A percentile compares a stretch with the other conserved stretches of the same genome.
Conservation (phyloP, 37 sponge, comb jelly and placozoan species). For the Corticium candelabrum region DNA sequence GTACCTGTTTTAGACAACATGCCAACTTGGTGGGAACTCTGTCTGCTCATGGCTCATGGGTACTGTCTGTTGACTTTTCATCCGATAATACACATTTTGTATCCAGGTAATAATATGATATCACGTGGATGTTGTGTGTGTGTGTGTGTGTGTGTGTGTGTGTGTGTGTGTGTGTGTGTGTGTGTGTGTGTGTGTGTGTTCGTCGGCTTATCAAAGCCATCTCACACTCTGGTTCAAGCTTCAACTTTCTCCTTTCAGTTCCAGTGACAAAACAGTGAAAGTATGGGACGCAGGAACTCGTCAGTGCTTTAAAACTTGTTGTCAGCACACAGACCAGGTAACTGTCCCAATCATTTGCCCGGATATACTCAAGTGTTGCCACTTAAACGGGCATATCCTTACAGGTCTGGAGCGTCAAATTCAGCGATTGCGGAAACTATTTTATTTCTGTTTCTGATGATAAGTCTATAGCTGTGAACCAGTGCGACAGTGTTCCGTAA, state of each 20-base stretch:
- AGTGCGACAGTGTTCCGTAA: too few species aligned
- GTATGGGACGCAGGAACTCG: conserved; percentile 86
- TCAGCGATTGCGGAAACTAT: conserved; percentile 58
- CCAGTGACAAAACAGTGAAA: conserved; percentile 95
- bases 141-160: background rate
- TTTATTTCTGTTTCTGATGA: conserved; percentile 95
- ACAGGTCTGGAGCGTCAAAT: conserved; percentile 90
- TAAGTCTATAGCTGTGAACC: conserved; percentile 57
- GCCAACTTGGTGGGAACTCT: conserved; percentile 68
- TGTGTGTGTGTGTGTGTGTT: too few species aligned
- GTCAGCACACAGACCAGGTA: conserved; percentile 86
- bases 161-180: too few species aligned
- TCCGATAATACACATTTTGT: conserved; percentile 89
- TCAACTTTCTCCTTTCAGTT: conserved; percentile 27
- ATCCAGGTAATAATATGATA: background rate
- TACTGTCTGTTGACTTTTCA: conserved; percentile 83
- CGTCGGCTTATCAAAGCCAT: too few species aligned
- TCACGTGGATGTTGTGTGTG: background rate
- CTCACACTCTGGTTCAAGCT: background rate
- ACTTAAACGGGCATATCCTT: too few species aligned
- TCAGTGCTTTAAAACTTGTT: conserved; percentile 77
- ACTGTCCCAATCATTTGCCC: background rate
- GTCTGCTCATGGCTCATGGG: conserved; percentile 95
- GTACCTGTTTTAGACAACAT: conserved; percentile 40
- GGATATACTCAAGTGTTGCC: too few species aligned